Conservation (phyloP, 2,888 invertebrate species). For the Galeopsomyia nigrocyanea region DNA sequence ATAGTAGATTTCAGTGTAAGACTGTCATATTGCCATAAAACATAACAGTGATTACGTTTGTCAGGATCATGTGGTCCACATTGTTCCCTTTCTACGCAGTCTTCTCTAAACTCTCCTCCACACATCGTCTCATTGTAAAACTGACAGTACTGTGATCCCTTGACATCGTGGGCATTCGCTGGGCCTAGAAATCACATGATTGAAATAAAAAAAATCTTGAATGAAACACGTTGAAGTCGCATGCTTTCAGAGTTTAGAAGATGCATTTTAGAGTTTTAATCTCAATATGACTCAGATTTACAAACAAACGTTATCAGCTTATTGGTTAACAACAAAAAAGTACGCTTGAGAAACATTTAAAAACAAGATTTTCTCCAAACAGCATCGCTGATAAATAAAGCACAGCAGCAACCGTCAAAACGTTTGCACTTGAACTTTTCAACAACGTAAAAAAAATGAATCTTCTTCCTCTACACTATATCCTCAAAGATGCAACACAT, state of each 20-base stretch:
- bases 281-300: slow-evolving; percentile 21
- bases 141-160: slow-evolving; percentile 75
- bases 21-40: slow-evolving; percentile 82
- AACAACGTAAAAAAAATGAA: too few relatives aligned
- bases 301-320: slow-evolving; percentile 14
- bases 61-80: slow-evolving; percentile 79
- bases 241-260: not conserved
- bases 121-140: slow-evolving; percentile 77
- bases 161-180: slow-evolving; percentile 58
- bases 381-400: too few relatives aligned
- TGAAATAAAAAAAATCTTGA: not conserved
- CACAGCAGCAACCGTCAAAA: too few relatives aligned
- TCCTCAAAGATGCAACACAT: too few relatives aligned
- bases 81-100: slow-evolving; percentile 73
- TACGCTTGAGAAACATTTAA: too few relatives aligned
- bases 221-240: not conserved
- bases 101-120: slow-evolving; percentile 66
- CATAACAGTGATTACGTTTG: slow-evolving; percentile 86
- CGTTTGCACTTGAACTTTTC: too few relatives aligned
- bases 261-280: not conserved
- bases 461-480: too few relatives aligned
- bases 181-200: slow-evolving; percentile 20
- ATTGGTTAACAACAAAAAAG: not conserved
- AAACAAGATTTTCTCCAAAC: too few relatives aligned
- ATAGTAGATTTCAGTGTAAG: slow-evolving; percentile 73